Base-by-base conservation (phyloP, 2,888 invertebrate genomes). In the Xestia c-nigrum region DNA sequence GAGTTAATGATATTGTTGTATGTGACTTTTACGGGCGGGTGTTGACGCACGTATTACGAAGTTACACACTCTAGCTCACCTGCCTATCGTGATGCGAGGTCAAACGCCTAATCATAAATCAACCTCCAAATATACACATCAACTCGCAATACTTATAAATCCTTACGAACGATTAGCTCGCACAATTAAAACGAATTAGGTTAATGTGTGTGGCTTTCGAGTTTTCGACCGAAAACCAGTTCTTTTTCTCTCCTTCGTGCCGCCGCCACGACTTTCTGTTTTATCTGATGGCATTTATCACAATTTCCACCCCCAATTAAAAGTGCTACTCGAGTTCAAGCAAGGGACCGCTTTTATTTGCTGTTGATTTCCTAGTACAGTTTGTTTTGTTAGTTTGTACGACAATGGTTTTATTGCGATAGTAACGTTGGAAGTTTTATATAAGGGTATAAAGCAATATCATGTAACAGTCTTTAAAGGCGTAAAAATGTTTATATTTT, bases 271-370 rank as follows among this genome's bases (percentile, higher is more conserved):
- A 86, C 80, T 92, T 93, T 91, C 87, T 88, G 90, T 92, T 92
- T 95, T 96, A 96, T 96, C 96, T 92, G 95, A 94, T 94, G 93
- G 92, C 94, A 95, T 96, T 96, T 95, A 96, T 96, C 96, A 96
- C 96, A 95, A 95, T 95, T 95, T 94, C 94, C 94, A 95, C 95
- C 96, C 96, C 94, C 96, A 96, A 96, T 96, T 96, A 96, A 96
- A 95, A 94, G 91, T 90, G 91, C 91, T 92, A 91, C 92, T 92
- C 90, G 91, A 81, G 77, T 87, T 85, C 83, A 81, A 75, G 88
- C 87, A 87, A 87, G 83, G 81, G 90, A 91, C 88, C 90, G 88
- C 84, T 91, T 93, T 93, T 93, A 93, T 93, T 91, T 90, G 90
- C 87, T 89, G 89, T 93, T 93, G 93, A 93, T 94, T 93, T 93